Conservation (phyloP, 2,113 vertebrate species). For the Condylura cristata region DNA sequence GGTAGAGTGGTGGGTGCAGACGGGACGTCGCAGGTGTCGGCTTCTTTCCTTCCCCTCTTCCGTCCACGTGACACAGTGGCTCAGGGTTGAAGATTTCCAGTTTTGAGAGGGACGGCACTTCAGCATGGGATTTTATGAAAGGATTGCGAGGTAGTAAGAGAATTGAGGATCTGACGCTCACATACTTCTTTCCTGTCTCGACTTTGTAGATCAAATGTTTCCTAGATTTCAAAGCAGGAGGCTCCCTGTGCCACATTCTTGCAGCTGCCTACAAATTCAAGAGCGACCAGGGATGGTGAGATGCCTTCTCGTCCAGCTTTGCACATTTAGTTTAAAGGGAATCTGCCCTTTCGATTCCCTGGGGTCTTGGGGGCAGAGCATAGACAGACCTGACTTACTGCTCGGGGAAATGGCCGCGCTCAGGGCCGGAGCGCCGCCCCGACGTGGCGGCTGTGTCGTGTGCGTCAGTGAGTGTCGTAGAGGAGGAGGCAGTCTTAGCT, state of each 20-base stretch:
- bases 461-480: background rate
- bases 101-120: slow-evolving; percentile 5
- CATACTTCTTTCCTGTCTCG: slow-evolving; percentile 35
- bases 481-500: background rate
- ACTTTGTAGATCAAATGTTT: slow-evolving; percentile 95
- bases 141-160: slow-evolving; percentile 18
- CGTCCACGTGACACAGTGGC: background rate
- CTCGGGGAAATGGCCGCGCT: slow-evolving; percentile 12
- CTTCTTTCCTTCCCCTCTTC: slow-evolving; percentile 17
- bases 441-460: too few relatives aligned
- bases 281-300: slow-evolving; percentile 99
- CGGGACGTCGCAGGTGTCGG: background rate
- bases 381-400: background rate
- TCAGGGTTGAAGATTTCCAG: background rate
- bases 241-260: slow-evolving; percentile 96
- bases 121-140: slow-evolving; percentile 15
- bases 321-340: slow-evolving; percentile 14
- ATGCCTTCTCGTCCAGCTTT: background rate
- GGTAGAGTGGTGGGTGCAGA: background rate
- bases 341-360: background rate
- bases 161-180: slow-evolving; percentile 45
- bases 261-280: slow-evolving; percentile 99
- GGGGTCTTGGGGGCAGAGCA: background rate
- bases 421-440: too few relatives aligned
- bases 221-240: slow-evolving; percentile 98